Base-by-base conservation (phyloP, 2,113 vertebrate genomes). In the Colius striatus region DNA sequence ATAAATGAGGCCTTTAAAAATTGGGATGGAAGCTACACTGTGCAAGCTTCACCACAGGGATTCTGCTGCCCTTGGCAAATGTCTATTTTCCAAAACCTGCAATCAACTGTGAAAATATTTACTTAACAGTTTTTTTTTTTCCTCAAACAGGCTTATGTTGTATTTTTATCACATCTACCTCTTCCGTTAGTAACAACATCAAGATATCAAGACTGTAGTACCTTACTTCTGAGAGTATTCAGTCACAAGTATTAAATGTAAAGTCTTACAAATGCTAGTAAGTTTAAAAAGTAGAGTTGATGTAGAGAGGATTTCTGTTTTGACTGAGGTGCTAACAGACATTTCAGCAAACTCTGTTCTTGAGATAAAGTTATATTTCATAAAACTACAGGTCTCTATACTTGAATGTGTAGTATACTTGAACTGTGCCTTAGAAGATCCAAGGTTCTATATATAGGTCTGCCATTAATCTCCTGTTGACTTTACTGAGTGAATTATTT, bases 61-160 rank as follows among this genome's bases (percentile, higher is more conserved):
- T 80, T 91, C 87, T 76, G 53, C 47, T 87, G 47, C 38, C 13
- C 16, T 83, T 72, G 58, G 60, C 34, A 86, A 82, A 76, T 29
- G 8, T 30, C 47, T 13, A 63, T 60, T 53, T 60, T 73, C 51
- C 87, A 66, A 95, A 94, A 27, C 50, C 38, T 58, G 32, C 50
- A 45, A 29, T 70, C 50, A 87, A 38, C 75, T 62, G 13, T 84
- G 48, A 76, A 91, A 92, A 94, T 89, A 91, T 74, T 95, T 92
- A 76, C 29, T 22, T 54, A 95, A 36, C 57, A 84, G 38, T 87
- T 77, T 41, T 41, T 41, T 41, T 89, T 63, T 73, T 73, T 34
- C 34, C 20, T 12, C 43, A 60, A 58, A 67, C 5, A 55, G 38
- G 66, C 51, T 77, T 71, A 38, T 62, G 70, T 7, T 74, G 26